These are phyloP conservation scores for Imbricaverruca yamaguchii DNA, from an alignment of 2,888 invertebrate genomes.

Conservation along the genomic window DNA sequence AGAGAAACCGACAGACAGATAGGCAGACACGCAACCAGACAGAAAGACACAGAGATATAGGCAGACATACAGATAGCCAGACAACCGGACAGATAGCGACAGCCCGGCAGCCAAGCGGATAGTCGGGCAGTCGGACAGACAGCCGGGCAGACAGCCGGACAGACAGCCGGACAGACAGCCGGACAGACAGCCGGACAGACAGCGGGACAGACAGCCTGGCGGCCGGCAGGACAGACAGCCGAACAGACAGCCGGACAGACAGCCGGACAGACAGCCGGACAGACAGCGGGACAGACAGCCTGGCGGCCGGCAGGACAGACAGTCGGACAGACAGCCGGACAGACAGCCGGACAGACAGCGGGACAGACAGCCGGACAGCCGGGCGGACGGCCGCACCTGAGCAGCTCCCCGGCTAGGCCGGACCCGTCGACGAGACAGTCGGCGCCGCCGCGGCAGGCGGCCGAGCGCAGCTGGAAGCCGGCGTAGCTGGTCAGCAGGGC, in stretches of 20 bases:
- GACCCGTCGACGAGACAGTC: background rate
- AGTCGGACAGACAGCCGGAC: too few relatives aligned
- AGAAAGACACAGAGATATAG: background rate
- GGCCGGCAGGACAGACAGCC: background rate
- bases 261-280: background rate
- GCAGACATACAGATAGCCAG: background rate
- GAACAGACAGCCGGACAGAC: background rate
- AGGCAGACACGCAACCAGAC: background rate
- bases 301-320: too few relatives aligned
- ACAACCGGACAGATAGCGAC: background rate
- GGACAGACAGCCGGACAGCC: background rate
- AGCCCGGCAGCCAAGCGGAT: background rate
- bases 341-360: too few relatives aligned
- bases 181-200: background rate
- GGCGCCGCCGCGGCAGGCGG: background rate
- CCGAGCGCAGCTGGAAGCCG: background rate
- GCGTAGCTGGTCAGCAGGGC: background rate
- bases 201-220: too few relatives aligned
- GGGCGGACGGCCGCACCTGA: background rate
- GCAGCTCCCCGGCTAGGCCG: background rate
- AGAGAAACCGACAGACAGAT: background rate
- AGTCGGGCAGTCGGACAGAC: background rate
- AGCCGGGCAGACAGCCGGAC: background rate
- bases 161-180: background rate
- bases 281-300: background rate